A percentile compares a stretch with the other conserved stretches of the same genome.
Conservation (phyloP, 2,113 vertebrate genomes). For the Tachysurus vachellii region DNA sequence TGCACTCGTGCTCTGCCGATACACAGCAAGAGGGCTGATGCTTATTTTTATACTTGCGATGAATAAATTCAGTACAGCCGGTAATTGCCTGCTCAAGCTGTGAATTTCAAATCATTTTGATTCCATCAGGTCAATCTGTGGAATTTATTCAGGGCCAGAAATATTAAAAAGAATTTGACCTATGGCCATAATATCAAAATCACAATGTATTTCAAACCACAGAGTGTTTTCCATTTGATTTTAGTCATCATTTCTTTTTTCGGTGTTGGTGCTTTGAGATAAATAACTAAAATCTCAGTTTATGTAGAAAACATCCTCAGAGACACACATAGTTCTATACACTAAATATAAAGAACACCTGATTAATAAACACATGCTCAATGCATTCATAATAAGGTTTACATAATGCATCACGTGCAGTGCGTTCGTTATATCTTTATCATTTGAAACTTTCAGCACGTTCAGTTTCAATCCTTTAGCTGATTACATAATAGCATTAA, state of each 20-base stretch:
- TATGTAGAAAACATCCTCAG: too few relatives aligned
- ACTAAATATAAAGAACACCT: not conserved
- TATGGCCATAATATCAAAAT: not conserved
- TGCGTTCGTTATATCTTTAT: not conserved
- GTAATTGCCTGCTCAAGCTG: conserved; percentile 1
- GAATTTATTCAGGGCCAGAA: not conserved
- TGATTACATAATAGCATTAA: not conserved
- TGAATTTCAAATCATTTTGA: not conserved
- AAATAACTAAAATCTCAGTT: not conserved
- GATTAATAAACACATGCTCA: not conserved
- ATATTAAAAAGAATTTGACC: not conserved
- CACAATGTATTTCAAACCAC: too few relatives aligned
- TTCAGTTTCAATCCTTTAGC: not conserved
- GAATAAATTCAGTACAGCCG: not conserved
- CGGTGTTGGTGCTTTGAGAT: not conserved
- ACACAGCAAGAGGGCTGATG: not conserved
- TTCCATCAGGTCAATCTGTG: not conserved
- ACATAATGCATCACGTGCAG: too few relatives aligned
- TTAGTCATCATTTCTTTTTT: not conserved
- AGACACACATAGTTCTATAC: not conserved
- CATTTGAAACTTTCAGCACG: not conserved
- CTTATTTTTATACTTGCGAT: not conserved
- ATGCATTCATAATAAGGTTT: not conserved
- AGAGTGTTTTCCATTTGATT: not conserved
- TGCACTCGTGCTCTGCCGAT: not conserved